Conservation (phyloP, 2,113 vertebrate genomes). For the Scomber colias region DNA sequence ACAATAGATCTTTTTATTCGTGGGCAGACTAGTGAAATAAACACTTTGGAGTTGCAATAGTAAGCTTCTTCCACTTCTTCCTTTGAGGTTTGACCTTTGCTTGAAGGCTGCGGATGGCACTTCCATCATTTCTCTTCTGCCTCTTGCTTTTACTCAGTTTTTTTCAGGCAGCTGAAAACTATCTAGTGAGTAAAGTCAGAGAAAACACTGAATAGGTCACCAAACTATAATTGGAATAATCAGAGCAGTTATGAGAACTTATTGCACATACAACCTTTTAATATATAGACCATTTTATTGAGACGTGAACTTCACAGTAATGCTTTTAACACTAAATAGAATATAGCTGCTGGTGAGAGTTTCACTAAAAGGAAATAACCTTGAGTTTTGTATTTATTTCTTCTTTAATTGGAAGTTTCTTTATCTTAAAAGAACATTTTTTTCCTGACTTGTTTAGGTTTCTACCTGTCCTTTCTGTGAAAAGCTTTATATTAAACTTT, state of each 20-base stretch:
- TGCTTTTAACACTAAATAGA: background rate
- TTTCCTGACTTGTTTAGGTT: too few relatives aligned
- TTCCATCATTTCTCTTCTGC: background rate
- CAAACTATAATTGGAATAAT: background rate
- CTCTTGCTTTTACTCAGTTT: background rate
- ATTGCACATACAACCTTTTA: background rate
- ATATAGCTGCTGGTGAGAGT: background rate
- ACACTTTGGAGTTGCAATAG: background rate
- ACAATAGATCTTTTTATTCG: too few relatives aligned
- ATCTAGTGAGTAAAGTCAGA: background rate
- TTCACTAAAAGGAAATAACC: background rate
- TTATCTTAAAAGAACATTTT: background rate
- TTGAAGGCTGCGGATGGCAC: background rate
- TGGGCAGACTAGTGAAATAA: background rate
- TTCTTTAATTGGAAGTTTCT: too few relatives aligned
- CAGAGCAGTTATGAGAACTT: background rate
- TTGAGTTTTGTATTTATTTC: too few relatives aligned
- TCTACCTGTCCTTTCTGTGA: background rate
- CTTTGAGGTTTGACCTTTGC: conserved; percentile 21
- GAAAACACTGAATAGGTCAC: background rate
- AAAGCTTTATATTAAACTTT: conserved; percentile 10
- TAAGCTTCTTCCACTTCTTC: background rate
- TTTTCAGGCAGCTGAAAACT: background rate
- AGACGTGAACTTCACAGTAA: background rate
- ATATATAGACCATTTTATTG: too few relatives aligned